These are phyloP conservation scores for Pollenia angustigena DNA, from an alignment of 2,888 invertebrate genomes.

Conservation along the genomic window DNA sequence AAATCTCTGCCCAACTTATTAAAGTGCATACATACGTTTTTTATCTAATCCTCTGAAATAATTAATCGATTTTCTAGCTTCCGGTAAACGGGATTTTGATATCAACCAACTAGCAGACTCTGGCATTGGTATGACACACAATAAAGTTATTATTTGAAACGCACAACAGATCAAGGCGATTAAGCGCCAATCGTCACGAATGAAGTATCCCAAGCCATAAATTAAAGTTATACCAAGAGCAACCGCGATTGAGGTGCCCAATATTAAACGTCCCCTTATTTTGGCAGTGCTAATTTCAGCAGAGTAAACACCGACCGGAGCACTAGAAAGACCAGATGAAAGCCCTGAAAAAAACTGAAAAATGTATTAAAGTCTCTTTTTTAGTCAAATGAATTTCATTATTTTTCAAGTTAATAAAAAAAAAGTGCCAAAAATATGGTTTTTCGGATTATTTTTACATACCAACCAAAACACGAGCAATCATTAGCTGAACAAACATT, in stretches of 20 bases:
- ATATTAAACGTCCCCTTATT: conserved; percentile 87
- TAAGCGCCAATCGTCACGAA: conserved; percentile 82
- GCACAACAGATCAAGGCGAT: conserved; percentile 81
- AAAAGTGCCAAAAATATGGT: neutral
- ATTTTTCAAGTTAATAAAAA: neutral
- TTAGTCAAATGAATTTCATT: too few species aligned
- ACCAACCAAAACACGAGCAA: conserved; percentile 82
- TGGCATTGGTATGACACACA: conserved; percentile 86
- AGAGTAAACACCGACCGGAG: conserved; percentile 83
- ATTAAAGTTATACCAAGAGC: conserved; percentile 87
- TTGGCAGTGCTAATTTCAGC: conserved; percentile 85
- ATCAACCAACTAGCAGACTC: conserved; percentile 90
- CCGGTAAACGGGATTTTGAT: conserved; percentile 85
- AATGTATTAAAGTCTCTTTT: conserved; percentile 21
- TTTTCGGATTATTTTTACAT: conserved; percentile 51
- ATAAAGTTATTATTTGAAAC: conserved; percentile 80
- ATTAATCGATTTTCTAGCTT: conserved; percentile 86
- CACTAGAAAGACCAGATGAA: conserved; percentile 81
- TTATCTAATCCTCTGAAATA: conserved; percentile 86
- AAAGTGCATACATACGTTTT: conserved; percentile 75
- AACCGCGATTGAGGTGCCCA: conserved; percentile 87
- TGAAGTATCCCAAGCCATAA: conserved; percentile 86
- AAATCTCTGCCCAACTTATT: neutral
- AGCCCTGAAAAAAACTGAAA: conserved; percentile 77
- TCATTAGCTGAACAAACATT: conserved; percentile 81